Conservation (phyloP, 30 jellyfish, hydroid and myxozoan genomes). For the Turritopsis dohrnii region DNA sequence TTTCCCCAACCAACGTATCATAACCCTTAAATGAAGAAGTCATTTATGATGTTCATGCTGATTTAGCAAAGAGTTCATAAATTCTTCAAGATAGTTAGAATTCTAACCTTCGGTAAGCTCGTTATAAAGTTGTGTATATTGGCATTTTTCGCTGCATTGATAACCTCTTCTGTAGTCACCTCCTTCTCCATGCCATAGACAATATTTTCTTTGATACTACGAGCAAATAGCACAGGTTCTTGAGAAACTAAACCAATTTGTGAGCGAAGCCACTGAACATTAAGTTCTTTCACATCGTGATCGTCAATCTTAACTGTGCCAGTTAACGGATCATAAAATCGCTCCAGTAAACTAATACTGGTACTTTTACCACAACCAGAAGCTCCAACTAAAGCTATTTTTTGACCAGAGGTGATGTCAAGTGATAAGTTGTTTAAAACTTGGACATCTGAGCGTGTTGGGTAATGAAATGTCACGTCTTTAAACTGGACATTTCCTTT, state of each 20-base stretch:
- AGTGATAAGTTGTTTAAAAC: slow-evolving; percentile 51
- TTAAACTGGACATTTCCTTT: slow-evolving; percentile 63
- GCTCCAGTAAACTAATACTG: slow-evolving; percentile 58
- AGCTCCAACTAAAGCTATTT: slow-evolving; percentile 89
- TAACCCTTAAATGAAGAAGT: slow-evolving; percentile 21
- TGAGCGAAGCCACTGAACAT: slow-evolving; percentile 84
- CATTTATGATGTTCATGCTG: too few species aligned
- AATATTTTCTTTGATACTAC: slow-evolving; percentile 82
- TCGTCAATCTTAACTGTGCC: slow-evolving; percentile 72
- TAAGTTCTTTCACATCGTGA: slow-evolving; percentile 45
- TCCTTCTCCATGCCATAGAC: slow-evolving; percentile 70
- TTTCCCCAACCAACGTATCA: slow-evolving; percentile 36
- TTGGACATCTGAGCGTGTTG: slow-evolving; percentile 80
- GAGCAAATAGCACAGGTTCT: slow-evolving; percentile 88
- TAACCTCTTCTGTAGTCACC: slow-evolving; percentile 48
- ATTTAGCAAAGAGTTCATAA: too few species aligned
- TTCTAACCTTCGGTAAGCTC: slow-evolving; percentile 64
- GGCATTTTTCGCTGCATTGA: slow-evolving; percentile 68
- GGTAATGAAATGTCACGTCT: slow-evolving; percentile 59
- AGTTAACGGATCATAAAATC: slow-evolving; percentile 68
- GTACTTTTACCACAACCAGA: slow-evolving; percentile 98
- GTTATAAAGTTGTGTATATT: slow-evolving; percentile 78
- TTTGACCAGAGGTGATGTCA: slow-evolving; percentile 66
- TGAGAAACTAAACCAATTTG: slow-evolving; percentile 90
- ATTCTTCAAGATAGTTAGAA: too few species aligned